These are phyloP conservation scores for Parascotia fuliginaria DNA, from an alignment of 2,888 invertebrate genomes.

Conservation along the genomic window DNA sequence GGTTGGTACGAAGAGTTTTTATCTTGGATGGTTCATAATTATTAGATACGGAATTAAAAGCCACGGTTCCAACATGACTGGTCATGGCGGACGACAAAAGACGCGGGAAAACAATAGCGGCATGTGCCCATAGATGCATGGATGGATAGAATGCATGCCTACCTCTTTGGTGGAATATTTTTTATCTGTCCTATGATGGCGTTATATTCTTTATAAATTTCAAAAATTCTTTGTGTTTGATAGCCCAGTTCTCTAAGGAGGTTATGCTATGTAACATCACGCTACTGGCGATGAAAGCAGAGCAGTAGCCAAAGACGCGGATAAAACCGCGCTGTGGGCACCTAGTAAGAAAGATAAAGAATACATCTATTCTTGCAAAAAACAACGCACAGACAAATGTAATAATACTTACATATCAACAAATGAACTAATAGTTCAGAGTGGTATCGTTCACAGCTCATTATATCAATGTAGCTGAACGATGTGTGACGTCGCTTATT, in stretches of 20 bases:
- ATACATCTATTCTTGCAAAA: no score
- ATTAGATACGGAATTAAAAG: constrained; percentile 34
- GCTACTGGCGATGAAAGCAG: no score
- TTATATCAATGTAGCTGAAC: background rate
- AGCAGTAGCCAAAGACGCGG: no score
- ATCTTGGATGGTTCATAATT: no score
- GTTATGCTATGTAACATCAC: no score
- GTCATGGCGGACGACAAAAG: constrained; percentile 63
- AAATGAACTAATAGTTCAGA: background rate
- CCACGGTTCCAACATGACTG: constrained; percentile 50
- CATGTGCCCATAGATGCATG: constrained; percentile 49
- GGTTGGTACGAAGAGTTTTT: no score
- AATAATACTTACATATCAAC: background rate
- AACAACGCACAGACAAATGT: no score
- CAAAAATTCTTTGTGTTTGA: no score
- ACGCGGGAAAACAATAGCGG: constrained; percentile 64
- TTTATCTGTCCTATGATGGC: constrained; percentile 18
- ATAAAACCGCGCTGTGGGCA: no score
- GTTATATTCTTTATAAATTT: no score
- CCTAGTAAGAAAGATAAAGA: no score
- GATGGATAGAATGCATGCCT: constrained; percentile 57
- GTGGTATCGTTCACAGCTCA: background rate
- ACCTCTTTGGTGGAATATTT: constrained; percentile 38
- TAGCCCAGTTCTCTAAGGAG: no score
- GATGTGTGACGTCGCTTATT: background rate